Evolutionary conservation across 2,113 vertebrate genomes (phyloP), one percentile per base, ranked within the genome.

Genomic region (Myodes glareolus): DNA sequence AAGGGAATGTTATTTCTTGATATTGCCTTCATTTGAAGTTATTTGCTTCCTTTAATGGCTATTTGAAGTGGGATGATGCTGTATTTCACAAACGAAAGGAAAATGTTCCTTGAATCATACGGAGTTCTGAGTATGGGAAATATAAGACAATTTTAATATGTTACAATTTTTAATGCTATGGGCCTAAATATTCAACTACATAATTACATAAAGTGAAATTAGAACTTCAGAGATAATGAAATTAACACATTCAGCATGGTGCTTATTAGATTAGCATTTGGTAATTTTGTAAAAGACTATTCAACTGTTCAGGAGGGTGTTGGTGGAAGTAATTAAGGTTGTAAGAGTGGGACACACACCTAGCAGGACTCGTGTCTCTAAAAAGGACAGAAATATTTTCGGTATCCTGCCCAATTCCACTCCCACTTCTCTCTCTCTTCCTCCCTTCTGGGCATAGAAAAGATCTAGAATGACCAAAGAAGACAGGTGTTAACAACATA

Each of bases 101-200:
- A 95, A 86, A 94, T 75, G 2, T 75, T 96, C 80, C 88, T 96
- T 7, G 39, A 65, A 90, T 90, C 61, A 67, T 91, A 90, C 45
- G 63, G 89, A 42, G 5, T 31, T 2, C 70, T 17, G 80, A 45
- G 3, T 87, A 91, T 95, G 75, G 82, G 82, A 72, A 87, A 94
- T 42, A 61, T 33, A 67, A 19, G 19, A 25, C 25, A 77, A 16
- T 42, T 96, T 88, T 90, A 95, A 93, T 23, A 81, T 76, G 88
- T 55, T 84, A 8, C 1, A n/a, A 67, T 61, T 52, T 52, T 96
- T 7, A 63, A 96, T 27, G 7, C 45, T 19, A n/a, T 63, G n/a
- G 25, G 7, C 36, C 42, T 65, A 95, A 93, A 31, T 68, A 47
- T 85, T 68, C 25, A 36, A 72, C 94, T 67, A 50, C 27, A 73